Base-by-base conservation (phyloP, 2,797 vertebrate species). In the Siniperca obscura region DNA sequence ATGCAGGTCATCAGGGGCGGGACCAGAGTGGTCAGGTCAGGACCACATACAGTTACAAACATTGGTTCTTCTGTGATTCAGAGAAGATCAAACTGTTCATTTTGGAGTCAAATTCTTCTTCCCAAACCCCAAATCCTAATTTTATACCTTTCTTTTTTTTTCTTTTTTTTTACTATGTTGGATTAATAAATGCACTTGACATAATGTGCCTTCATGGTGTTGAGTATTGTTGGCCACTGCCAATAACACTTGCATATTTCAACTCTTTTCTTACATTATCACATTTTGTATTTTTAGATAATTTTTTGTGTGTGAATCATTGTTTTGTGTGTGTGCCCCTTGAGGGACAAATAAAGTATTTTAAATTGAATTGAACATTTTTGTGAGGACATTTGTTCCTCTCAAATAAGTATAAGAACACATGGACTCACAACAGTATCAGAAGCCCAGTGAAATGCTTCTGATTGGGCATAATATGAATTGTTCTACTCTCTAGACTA, bases 1-100 rank as follows among this genome's bases (percentile, higher is more conserved):
- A 96, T 99, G 95, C 98, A 98, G 90, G 94, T 97, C n/a, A 93
- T 98, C 77, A 95, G 97, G 82, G 97, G 97, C 50, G 97, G 97
- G 74, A 96, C 95, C 2, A 98, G 96, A 93, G 96, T 98, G 69
- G 96, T 98, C 93, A 98, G 97, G 98, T 99, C 91, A 94, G 96
- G 80, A 36, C 3, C 21, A 21, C 53, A 52, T 12, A 44, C 6
- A 25, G 44, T 14, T 5, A 48, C 36, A 52, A 7, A 76, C 59
- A 56, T 8, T 11, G n/a, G 5, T 65, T 60, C 55, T 22, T 44
- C 5, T 57, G 13, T 22, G 8, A 16, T 30, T 59, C 14, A n/a
- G 42, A 50, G 22, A 52, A n/a, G 25, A 30, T 17, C 2, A 22
- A 75, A 60, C 2, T 44, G 12, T 46, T 34, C 1, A 21, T 65